phyloP scores from a whole-genome alignment of 2,888 invertebrate species.

The Tenthredo amoena region DNA sequence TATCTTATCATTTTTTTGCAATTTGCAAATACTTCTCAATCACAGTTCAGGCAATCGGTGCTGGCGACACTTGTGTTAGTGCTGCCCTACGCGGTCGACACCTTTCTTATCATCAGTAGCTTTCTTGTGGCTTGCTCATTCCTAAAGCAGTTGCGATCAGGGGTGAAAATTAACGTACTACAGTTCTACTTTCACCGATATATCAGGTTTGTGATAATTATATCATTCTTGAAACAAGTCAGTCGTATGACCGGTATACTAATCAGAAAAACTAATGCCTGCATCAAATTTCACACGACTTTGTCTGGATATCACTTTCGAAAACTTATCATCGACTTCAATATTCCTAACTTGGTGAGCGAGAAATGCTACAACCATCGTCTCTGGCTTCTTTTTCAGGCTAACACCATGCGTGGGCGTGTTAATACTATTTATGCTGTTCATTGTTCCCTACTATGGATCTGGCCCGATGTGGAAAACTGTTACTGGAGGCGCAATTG shows the following conservation, averaged over 20 bases:
- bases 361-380: background rate
- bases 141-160: conserved; percentile 25
- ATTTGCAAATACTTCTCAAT: conserved; percentile 12
- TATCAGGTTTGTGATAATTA: background rate
- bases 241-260: background rate
- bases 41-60: background rate
- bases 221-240: background rate
- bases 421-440: conserved; percentile 79
- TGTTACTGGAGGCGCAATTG: conserved; percentile 57
- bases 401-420: conserved; percentile 81
- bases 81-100: background rate
- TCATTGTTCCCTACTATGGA: conserved; percentile 79
- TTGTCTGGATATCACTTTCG: background rate
- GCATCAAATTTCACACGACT: background rate
- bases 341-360: background rate
- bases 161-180: conserved; percentile 2
- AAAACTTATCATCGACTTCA: background rate
- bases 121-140: conserved; percentile 30
- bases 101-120: conserved; percentile 27
- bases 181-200: conserved; percentile 29
- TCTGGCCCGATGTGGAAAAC: conserved; percentile 78
- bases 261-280: background rate
- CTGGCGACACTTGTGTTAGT: background rate
- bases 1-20: background rate
- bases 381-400: conserved; percentile 67